Base-by-base conservation (phyloP, 2,888 invertebrate species). In the Mimachlamys varia region DNA sequence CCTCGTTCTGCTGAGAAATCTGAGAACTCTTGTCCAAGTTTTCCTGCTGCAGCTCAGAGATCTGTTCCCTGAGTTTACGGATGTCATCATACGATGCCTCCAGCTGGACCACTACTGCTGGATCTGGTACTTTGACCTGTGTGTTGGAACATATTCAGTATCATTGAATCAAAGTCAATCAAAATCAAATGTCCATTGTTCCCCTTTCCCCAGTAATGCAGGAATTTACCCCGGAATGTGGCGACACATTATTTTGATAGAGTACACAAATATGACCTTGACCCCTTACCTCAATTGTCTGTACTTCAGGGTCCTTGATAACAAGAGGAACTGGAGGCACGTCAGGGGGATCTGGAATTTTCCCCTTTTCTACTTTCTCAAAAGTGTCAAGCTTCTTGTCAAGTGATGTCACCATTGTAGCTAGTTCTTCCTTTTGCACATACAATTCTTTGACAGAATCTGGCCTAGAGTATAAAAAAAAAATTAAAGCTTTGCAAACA, bases 81-180 rank as follows among this genome's bases (percentile, higher is more conserved):
- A 95, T 92, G 87, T 95, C 94, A 33, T 90, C 92, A 90, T 95
- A 95, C 19, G 94, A 93, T 88, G 91, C 92, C 91, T 95, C 94
- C 38, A 96, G 91, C 88, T 94, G 93, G 37, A 92, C 93, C 33
- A 95, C 91, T 37, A 95, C 92, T 4, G 92, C 93, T 27, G 95
- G 95, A 90, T 96, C 96, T 53, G 96, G 95, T 22, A 96, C 96
- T 90, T 93, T 95, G 38, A 96, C 95, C 96, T 96, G 88, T 37
- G n/a, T 90, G 27, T 50, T 55, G 89, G 44, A 44, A 44, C 7
- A 7, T 44, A n/a, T n/a, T n/a, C n/a, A n/a, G n/a, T n/a, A n/a
- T n/a, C n/a, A n/a, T n/a, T n/a, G n/a, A n/a, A n/a, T n/a, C n/a
- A n/a, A n/a, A n/a, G n/a, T 44, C 44, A 44, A 44, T 44, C 44